These are phyloP conservation scores for Drosophila bipectinata DNA, from an alignment of 1,140 invertebrate genomes.

Conservation along the genomic window DNA sequence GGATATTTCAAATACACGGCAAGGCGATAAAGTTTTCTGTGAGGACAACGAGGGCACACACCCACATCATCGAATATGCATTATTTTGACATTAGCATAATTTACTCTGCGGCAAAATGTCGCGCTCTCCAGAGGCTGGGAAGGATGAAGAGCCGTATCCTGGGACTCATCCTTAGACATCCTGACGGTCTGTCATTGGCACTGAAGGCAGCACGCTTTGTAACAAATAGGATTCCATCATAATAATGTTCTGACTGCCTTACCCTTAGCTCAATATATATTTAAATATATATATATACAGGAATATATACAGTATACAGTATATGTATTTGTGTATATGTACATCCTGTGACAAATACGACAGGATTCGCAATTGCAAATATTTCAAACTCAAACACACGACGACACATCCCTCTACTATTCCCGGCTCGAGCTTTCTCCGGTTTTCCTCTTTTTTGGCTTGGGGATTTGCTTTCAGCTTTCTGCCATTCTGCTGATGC, in stretches of 20 bases:
- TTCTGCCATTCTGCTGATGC: conserved; percentile 32
- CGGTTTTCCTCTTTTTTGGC: conserved; percentile 50
- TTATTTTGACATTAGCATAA: conserved; percentile 84
- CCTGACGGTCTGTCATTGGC: conserved; percentile 69
- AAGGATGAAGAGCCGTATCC: conserved; percentile 24
- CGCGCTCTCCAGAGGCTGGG: conserved; percentile 9
- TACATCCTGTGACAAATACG: conserved; percentile 76
- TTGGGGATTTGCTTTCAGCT: conserved; percentile 68
- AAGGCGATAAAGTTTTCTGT: conserved; percentile 27
- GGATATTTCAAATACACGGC: conserved; percentile 1
- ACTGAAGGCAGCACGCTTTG: conserved; percentile 67
- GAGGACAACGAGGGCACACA: conserved; percentile 27
- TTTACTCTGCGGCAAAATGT: conserved; percentile 59
- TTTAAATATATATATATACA: conserved; percentile 27
- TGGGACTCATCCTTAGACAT: conserved; percentile 16
- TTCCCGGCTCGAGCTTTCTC: conserved; percentile 38
- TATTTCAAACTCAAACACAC: conserved; percentile 79
- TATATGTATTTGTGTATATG: conserved; percentile 14
- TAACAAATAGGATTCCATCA: conserved; percentile 82
- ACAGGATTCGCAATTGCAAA: conserved; percentile 81
- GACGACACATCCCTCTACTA: conserved; percentile 39
- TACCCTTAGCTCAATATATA: conserved; percentile 14
- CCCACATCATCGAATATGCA: conserved; percentile 83
- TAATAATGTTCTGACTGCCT: conserved; percentile 67
- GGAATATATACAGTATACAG: conserved; percentile 11